These are phyloP conservation scores for Drosophila prolongata DNA, from an alignment of 2,888 invertebrate genomes.

Conservation along the genomic window DNA sequence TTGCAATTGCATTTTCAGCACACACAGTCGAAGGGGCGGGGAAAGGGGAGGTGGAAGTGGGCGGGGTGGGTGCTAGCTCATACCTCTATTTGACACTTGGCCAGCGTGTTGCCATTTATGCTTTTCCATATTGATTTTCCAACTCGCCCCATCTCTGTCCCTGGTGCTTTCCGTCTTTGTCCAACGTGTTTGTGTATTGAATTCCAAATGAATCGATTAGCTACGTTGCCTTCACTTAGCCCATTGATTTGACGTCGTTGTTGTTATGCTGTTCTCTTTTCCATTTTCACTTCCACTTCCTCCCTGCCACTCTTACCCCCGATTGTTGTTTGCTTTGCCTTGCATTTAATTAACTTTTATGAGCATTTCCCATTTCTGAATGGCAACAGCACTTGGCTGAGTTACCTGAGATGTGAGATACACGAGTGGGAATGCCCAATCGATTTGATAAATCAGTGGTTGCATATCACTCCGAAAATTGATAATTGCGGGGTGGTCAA, in stretches of 20 bases:
- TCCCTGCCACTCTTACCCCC: slow-evolving; percentile 24
- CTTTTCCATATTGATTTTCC: slow-evolving; percentile 78
- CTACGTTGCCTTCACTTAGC: slow-evolving; percentile 63
- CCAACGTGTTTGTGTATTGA: slow-evolving; percentile 78
- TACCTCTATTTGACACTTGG: slow-evolving; percentile 78
- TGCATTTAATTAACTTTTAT: slow-evolving; percentile 81
- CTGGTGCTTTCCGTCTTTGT: slow-evolving; percentile 16
- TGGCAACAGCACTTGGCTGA: slow-evolving; percentile 13
- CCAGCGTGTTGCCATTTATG: slow-evolving; percentile 75
- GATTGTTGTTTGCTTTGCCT: slow-evolving; percentile 64
- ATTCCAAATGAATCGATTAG: slow-evolving; percentile 81
- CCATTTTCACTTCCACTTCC: slow-evolving; percentile 51
- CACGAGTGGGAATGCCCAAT: slow-evolving; percentile 20
- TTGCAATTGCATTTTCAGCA: slow-evolving; percentile 57
- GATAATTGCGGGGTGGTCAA: slow-evolving; percentile 5
- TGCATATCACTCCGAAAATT: slow-evolving; percentile 5
- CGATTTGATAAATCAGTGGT: slow-evolving; percentile 31
- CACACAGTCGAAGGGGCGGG: slow-evolving; percentile 42
- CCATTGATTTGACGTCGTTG: slow-evolving; percentile 41
- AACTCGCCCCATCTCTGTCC: slow-evolving; percentile 9
- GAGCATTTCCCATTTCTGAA: slow-evolving; percentile 56
- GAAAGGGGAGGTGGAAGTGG: slow-evolving; percentile 11
- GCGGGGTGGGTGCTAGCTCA: slow-evolving; percentile 31
- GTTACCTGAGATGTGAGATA: slow-evolving; percentile 35
- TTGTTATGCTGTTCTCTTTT: slow-evolving; percentile 47